Percentiles rank a stretch among this genome's conserved stretches.
Conservation (phyloP, 2,113 vertebrate genomes). For the Glaucidium brasilianum region DNA sequence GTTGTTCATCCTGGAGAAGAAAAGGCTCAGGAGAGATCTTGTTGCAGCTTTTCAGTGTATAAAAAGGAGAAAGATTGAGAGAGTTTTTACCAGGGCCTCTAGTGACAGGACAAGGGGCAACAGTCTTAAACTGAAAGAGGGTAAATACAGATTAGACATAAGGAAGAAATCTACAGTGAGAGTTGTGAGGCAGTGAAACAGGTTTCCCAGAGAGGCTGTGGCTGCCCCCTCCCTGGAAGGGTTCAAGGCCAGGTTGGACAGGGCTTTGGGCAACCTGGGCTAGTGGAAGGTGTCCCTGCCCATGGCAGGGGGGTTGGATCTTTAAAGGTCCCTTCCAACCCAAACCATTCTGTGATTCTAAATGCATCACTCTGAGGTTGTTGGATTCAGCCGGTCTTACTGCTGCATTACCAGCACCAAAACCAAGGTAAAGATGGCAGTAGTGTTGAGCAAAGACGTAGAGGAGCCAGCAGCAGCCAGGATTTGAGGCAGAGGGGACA, state of each 20-base stretch:
- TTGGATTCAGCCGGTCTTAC: background rate
- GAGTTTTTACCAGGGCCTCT: background rate
- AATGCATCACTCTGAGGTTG: background rate
- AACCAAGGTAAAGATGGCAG: background rate
- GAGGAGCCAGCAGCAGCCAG: background rate
- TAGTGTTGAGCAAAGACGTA: fast-evolving
- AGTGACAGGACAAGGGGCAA: background rate
- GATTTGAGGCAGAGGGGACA: background rate
- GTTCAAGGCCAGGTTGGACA: background rate
- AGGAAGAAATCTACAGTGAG: background rate
- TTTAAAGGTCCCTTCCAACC: background rate
- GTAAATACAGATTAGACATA: background rate
- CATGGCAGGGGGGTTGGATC: background rate
- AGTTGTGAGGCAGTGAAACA: background rate
- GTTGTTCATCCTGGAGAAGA: background rate
- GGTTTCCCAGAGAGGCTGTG: background rate
- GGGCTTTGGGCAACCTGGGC: background rate
- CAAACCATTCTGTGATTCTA: background rate
- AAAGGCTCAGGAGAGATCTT: background rate
- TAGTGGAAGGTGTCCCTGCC: background rate
- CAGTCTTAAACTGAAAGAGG: background rate
- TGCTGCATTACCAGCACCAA: background rate
- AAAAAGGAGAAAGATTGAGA: background rate
- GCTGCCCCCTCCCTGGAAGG: background rate
- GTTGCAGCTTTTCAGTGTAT: background rate